Conservation (phyloP, 2,888 invertebrate genomes). For the Ariolimax columbianus region DNA sequence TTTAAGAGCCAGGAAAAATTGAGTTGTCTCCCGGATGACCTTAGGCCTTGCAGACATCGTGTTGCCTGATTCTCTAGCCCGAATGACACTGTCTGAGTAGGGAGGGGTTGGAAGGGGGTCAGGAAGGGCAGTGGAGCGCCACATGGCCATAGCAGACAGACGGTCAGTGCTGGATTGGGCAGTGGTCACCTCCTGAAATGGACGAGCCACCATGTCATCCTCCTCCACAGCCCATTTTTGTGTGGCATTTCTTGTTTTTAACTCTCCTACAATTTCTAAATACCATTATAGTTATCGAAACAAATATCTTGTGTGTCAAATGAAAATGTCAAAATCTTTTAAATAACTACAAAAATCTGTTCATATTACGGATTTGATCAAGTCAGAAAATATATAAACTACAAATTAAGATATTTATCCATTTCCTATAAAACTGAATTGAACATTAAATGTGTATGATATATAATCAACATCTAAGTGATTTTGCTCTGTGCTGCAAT, state of each 20-base stretch:
- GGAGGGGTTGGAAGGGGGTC: slow-evolving; percentile 57
- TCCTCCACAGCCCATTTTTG: slow-evolving; percentile 35
- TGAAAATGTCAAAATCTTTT: no score
- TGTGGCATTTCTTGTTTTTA: slow-evolving; percentile 14
- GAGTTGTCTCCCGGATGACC: slow-evolving; percentile 58
- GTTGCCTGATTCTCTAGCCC: slow-evolving; percentile 56
- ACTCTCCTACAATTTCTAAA: neutral
- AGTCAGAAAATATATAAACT: neutral
- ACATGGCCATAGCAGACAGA: slow-evolving; percentile 57
- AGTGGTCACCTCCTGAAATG: slow-evolving; percentile 49
- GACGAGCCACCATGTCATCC: slow-evolving; percentile 46
- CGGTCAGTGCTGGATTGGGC: slow-evolving; percentile 51
- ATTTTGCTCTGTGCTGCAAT: no score
- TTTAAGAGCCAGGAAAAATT: slow-evolving; percentile 55
- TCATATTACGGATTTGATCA: no score
- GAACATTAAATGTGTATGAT: no score
- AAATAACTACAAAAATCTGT: no score
- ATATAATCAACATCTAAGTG: no score
- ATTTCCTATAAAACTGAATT: no score
- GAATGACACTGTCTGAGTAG: slow-evolving; percentile 53
- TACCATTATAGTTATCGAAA: neutral
- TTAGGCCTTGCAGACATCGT: slow-evolving; percentile 54
- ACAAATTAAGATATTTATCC: no score
- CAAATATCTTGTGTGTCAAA: neutral
- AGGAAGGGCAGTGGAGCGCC: slow-evolving; percentile 56